Evolutionary conservation across 2,888 invertebrate species (phyloP).

Genomic region (Xanthorhoe designata): DNA sequence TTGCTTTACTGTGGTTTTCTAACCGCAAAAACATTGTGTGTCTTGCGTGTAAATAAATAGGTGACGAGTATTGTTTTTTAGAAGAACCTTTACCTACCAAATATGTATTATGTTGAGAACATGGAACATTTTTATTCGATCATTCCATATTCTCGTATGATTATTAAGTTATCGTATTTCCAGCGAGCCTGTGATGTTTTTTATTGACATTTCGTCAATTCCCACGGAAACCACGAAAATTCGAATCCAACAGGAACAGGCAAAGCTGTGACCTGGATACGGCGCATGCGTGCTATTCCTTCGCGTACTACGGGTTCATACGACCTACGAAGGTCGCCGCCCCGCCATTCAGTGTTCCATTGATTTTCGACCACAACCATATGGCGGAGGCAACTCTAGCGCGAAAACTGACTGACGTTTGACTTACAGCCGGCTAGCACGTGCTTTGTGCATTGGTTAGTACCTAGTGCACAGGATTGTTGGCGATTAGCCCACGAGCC

Average conservation of each 20-base stretch:
- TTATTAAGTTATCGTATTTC: constrained; percentile 9
- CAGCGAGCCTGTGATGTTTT: background rate
- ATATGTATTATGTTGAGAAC: too few species aligned
- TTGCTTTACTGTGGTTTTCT: background rate
- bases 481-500: constrained; percentile 18
- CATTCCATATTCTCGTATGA: background rate
- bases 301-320: constrained; percentile 73
- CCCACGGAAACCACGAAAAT: constrained; percentile 24
- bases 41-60: constrained; percentile 2
- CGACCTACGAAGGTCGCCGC: constrained; percentile 81
- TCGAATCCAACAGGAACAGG: constrained; percentile 33
- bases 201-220: constrained; percentile 22
- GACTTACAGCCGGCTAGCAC: constrained; percentile 54
- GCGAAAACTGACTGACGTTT: constrained; percentile 61
- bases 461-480: constrained; percentile 45
- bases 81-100: too few species aligned
- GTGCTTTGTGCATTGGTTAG: constrained; percentile 46
- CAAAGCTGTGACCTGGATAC: constrained; percentile 33
- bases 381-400: constrained; percentile 62
- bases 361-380: constrained; percentile 76
- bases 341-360: constrained; percentile 78
- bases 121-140: background rate
- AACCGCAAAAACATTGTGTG: constrained; percentile 1
- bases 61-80: background rate
- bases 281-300: constrained; percentile 73